Evolutionary conservation across 2,113 vertebrate genomes (phyloP), one percentile per base, ranked within the genome.

Genomic region (Erpornis zantholeuca): DNA sequence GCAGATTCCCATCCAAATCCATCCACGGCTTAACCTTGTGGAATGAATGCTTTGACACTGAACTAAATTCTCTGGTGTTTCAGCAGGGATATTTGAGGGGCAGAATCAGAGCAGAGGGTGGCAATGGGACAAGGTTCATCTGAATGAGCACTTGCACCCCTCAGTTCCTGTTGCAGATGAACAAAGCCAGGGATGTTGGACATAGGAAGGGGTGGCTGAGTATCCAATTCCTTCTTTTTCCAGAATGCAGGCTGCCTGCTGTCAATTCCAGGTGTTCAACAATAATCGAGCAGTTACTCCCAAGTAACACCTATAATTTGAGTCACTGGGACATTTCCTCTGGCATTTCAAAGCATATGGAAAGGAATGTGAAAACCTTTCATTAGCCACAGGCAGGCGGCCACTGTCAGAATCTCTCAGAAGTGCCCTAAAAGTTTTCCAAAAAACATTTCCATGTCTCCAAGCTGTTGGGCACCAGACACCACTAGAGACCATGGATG

Each of bases 311-410:
- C 94, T 95, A 90, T 96, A 96, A 97, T 97, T 95, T 96, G 80
- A 95, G 93, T 86, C 90, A 2, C 86, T 82, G 88, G 93, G 93
- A 96, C 94, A 96, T 94, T 97, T 97, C 94, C 96, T 93, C 86
- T 90, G 90, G 90, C 86, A 42, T 96, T 96, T 95, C 92, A 95
- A 93, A 96, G 93, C 76, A 16, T 2, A 82, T 49, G 88, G 92
- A 84, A 88, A 95, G 82, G 93, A 96, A 97, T 86, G 82, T 86
- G 82, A 83, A 94, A 96, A 95, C 85, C 82, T 86, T 90, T 93
- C 92, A 93, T 95, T 49, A 97, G 92, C 82, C 88, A 92, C 90
- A 84, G 92, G 69, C 93, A 76, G 91, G 84, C 68, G 11, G 83
- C 45, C 0, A 3, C 83, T 93, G 68, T 83, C 86, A 93, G 82